Percentiles rank a stretch among this genome's conserved stretches.
Conservation (phyloP, 1,140 invertebrate genomes). For the Drosophila subpulchrella region DNA sequence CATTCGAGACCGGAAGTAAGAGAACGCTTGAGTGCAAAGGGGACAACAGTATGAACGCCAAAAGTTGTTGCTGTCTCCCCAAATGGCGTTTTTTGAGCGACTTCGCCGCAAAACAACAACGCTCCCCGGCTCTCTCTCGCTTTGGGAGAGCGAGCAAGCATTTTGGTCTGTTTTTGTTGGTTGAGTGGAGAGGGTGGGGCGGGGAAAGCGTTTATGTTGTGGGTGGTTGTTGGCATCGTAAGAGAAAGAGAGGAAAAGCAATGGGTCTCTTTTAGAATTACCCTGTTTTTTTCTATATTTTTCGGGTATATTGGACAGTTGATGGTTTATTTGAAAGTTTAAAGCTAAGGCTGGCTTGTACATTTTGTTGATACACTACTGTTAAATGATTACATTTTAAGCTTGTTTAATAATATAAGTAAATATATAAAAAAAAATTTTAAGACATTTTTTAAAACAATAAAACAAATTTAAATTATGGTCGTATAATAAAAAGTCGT, state of each 20-base stretch:
- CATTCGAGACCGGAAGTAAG: constrained; percentile 63
- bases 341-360: neutral
- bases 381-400: too few relatives aligned
- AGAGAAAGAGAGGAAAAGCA: constrained; percentile 1
- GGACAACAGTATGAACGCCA: constrained; percentile 27
- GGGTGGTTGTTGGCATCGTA: constrained; percentile 31
- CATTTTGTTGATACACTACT: too few relatives aligned
- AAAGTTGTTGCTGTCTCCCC: constrained; percentile 47
- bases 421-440: too few relatives aligned
- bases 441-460: too few relatives aligned
- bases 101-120: constrained; percentile 68
- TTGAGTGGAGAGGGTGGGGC: neutral
- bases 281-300: neutral
- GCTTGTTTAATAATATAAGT: too few relatives aligned
- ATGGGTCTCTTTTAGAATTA: constrained; percentile 3
- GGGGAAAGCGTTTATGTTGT: constrained; percentile 37
- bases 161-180: constrained; percentile 46
- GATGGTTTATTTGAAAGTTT: neutral
- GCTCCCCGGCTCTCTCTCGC: constrained; percentile 3
- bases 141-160: constrained; percentile 38
- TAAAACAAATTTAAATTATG: too few relatives aligned
- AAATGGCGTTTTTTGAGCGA: constrained; percentile 77
- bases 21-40: constrained; percentile 40
- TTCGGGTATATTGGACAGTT: neutral
- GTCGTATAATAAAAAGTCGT: too few relatives aligned